These are phyloP conservation scores for Euphonia xanthogaster DNA, from an alignment of 2,797 vertebrate genomes.

Conservation along the genomic window DNA sequence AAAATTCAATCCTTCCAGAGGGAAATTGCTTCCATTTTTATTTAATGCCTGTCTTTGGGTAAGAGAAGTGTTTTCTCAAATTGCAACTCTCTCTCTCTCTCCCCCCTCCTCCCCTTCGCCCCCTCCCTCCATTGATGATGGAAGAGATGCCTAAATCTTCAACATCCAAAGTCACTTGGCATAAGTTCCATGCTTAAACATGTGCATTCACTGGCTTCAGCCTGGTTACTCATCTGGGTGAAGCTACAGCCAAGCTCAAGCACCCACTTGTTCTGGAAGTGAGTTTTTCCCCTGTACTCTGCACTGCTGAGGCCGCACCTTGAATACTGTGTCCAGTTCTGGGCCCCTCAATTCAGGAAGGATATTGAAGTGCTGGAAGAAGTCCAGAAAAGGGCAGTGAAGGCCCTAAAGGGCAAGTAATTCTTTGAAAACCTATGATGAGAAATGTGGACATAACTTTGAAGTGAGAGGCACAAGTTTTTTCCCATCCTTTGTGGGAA, in stretches of 20 bases:
- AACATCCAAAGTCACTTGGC: not conserved
- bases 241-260: not conserved
- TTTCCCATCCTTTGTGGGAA: not conserved
- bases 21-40: not conserved
- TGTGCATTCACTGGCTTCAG: not conserved
- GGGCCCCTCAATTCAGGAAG: not conserved
- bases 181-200: not conserved
- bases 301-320: not conserved
- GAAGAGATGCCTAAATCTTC: not conserved
- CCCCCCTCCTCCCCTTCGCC: fast-evolving
- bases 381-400: not conserved
- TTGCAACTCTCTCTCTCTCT: not conserved
- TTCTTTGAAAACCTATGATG: not conserved
- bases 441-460: not conserved
- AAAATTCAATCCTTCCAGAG: not conserved
- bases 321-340: too few species aligned
- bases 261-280: not conserved
- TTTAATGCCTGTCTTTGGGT: not conserved
- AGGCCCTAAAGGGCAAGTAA: not conserved
- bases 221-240: not conserved
- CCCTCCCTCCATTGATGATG: not conserved
- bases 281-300: not conserved
- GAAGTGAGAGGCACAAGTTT: not conserved
- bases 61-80: not conserved
- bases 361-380: not conserved